phyloP scores from a whole-genome alignment of 1,140 invertebrate genomes.

The Macrobrachium nipponense region DNA sequence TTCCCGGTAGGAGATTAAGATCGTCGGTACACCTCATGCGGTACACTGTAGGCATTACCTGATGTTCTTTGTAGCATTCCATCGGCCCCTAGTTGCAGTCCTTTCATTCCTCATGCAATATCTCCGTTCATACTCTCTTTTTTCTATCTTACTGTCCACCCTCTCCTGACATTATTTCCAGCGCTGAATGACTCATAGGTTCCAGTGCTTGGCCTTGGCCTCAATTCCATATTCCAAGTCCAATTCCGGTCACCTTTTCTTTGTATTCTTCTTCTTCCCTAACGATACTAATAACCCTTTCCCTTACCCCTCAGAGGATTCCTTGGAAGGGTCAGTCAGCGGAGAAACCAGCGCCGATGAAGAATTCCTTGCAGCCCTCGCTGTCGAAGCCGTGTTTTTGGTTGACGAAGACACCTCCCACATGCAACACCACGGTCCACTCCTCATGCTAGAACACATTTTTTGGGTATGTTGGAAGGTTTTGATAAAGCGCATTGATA shows the following conservation, averaged over 20 bases:
- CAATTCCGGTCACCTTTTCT: neutral
- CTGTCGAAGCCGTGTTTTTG: conserved; percentile 35
- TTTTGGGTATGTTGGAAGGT: conserved; percentile 36
- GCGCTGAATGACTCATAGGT: no score
- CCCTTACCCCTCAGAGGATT: neutral
- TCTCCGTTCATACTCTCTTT: no score
- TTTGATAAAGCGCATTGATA: neutral
- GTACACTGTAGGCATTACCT: no score
- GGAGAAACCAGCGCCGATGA: neutral
- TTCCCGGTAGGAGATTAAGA: no score
- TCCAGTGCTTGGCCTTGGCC: no score
- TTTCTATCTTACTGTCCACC: no score
- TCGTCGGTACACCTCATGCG: no score
- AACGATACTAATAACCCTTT: neutral
- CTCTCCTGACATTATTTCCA: no score
- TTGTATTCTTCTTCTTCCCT: neutral
- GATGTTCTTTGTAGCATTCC: no score
- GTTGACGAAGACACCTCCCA: conserved; percentile 38
- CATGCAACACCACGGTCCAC: conserved; percentile 24
- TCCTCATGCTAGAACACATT: conserved; percentile 46
- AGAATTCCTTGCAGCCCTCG: conserved; percentile 36
- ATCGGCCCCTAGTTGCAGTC: no score
- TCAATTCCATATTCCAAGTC: no score
- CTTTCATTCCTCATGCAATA: no score
- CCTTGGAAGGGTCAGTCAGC: neutral